Percentiles rank a stretch among this genome's conserved stretches.
Evolutionary conservation across 2,113 vertebrate genomes (phyloP).

Genomic region (Echinops telfairi): DNA sequence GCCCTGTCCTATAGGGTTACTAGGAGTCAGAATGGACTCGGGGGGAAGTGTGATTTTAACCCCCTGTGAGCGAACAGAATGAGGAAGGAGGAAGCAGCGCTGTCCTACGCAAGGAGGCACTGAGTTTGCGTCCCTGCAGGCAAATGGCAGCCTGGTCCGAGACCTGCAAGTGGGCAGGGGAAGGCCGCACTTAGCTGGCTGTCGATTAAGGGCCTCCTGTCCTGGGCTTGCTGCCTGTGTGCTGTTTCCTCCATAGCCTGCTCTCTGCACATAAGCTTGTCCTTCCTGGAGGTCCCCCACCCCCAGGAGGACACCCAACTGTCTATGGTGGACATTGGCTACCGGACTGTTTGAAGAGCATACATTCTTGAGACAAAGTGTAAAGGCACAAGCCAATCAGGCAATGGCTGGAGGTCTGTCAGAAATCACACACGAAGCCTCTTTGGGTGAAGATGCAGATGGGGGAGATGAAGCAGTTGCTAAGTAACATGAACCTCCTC

Average conservation of each 20-base stretch:
- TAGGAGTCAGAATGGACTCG: too few relatives aligned
- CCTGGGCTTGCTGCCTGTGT: not conserved
- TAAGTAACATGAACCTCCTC: not conserved
- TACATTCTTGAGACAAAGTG: not conserved
- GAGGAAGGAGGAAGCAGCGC: not conserved
- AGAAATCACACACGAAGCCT: not conserved
- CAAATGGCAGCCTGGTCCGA: not conserved
- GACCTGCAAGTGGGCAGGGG: not conserved
- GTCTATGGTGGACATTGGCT: not conserved
- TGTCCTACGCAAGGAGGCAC: accelerated
- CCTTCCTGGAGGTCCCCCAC: not conserved
- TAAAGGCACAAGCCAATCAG: too few relatives aligned
- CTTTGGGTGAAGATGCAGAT: not conserved
- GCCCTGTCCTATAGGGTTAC: too few relatives aligned
- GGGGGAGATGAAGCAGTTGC: not conserved
- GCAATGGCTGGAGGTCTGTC: accelerated
- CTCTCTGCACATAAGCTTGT: not conserved
- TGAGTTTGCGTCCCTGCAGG: accelerated
- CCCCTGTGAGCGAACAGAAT: not conserved
- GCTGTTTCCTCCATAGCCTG: not conserved
- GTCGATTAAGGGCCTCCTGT: too few relatives aligned
- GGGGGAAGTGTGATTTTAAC: too few relatives aligned
- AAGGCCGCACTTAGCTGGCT: not conserved
- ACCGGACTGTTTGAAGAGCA: not conserved
- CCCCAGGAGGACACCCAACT: not conserved